Evolutionary conservation across 2,888 invertebrate species (phyloP).

Genomic region (Cheilosia variabilis): DNA sequence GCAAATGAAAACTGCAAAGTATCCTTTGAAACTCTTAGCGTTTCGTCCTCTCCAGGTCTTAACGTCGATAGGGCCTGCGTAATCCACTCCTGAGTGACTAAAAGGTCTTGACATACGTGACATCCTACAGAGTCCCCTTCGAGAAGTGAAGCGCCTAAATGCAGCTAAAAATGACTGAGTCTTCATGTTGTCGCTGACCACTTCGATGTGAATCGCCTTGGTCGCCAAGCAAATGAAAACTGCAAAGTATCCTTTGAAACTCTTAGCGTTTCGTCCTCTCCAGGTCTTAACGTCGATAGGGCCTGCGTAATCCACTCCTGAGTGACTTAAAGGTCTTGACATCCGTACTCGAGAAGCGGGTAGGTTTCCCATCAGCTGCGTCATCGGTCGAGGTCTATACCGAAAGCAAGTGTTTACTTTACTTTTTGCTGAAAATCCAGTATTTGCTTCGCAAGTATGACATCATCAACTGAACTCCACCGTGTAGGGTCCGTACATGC

Average conservation of each 20-base stretch:
- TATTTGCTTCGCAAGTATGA: background rate
- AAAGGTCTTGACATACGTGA: constrained; percentile 64
- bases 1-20: constrained; percentile 77
- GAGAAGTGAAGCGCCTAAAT: constrained; percentile 76
- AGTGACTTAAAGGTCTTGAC: constrained; percentile 62
- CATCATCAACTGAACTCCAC: constrained; percentile 16
- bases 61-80: constrained; percentile 73
- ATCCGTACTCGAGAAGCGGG: constrained; percentile 68
- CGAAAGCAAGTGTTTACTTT: constrained; percentile 8
- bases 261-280: constrained; percentile 59
- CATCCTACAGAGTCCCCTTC: constrained; percentile 77
- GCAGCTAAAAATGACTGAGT: constrained; percentile 77
- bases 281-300: constrained; percentile 63
- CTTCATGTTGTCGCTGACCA: constrained; percentile 53
- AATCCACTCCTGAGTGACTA: constrained; percentile 71
- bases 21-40: constrained; percentile 72
- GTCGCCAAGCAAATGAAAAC: constrained; percentile 77
- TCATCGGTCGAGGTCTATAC: constrained; percentile 6
- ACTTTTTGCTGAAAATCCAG: constrained; percentile 1
- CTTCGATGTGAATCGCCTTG: constrained; percentile 48
- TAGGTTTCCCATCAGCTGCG: constrained; percentile 77
- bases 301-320: constrained; percentile 76
- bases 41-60: constrained; percentile 55
- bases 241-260: constrained; percentile 76
- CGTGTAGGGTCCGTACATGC: constrained; percentile 12